Evolutionary conservation across 2,888 invertebrate genomes (phyloP).

Genomic region (Pandemis corylana): DNA sequence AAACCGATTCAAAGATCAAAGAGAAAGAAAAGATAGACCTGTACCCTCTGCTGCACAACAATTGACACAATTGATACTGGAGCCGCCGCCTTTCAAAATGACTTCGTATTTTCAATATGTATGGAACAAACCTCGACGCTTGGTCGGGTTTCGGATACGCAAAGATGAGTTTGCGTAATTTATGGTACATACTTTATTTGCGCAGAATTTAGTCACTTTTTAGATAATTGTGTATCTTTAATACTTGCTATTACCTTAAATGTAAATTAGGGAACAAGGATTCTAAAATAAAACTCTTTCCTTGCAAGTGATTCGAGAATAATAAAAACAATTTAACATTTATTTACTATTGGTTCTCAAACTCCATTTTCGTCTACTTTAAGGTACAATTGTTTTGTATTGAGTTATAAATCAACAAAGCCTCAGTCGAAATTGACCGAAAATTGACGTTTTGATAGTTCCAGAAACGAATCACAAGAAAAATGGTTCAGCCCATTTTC

Average conservation of each 20-base stretch:
- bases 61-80: too few relatives aligned
- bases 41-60: too few relatives aligned
- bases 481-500: conserved; percentile 44
- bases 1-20: too few relatives aligned
- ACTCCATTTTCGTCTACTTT: conserved; percentile 72
- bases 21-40: too few relatives aligned
- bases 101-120: too few relatives aligned
- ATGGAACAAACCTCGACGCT: too few relatives aligned
- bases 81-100: too few relatives aligned
- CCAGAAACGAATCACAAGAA: conserved; percentile 4
- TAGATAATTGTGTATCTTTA: neutral
- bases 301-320: conserved; percentile 84
- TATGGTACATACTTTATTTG: too few relatives aligned
- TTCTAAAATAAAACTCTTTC: conserved; percentile 68
- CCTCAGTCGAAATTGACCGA: conserved; percentile 62
- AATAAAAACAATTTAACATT: conserved; percentile 84
- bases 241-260: neutral
- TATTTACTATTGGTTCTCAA: conserved; percentile 83
- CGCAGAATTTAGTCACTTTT: too few relatives aligned
- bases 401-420: conserved; percentile 81
- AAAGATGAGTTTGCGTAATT: too few relatives aligned
- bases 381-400: conserved; percentile 81
- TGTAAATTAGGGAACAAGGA: neutral
- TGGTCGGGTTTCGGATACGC: too few relatives aligned
- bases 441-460: conserved; percentile 43